Conservation (phyloP, 2,888 invertebrate species). For the Archips xylosteana region DNA sequence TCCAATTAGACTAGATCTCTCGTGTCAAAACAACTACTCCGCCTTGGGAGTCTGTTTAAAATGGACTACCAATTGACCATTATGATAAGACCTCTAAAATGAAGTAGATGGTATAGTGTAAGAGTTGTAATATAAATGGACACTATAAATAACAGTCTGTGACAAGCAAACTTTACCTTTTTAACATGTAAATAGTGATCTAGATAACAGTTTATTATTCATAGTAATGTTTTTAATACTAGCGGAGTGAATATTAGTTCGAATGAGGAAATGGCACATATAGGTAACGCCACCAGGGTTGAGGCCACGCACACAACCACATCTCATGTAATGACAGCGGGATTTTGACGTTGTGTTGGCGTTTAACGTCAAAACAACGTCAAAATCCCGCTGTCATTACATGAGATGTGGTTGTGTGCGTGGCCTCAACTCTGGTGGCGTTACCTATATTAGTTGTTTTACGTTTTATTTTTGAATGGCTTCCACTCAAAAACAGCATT, state of each 20-base stretch:
- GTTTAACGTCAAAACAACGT: too few relatives aligned
- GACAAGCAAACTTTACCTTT: conserved; percentile 24
- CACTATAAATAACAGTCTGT: not conserved
- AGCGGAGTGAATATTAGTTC: not conserved
- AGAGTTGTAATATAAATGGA: not conserved
- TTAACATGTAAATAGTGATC: conserved; percentile 14
- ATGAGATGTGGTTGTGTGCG: too few relatives aligned
- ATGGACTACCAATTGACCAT: not conserved
- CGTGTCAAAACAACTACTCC: not conserved
- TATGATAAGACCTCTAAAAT: not conserved
- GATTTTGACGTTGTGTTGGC: too few relatives aligned
- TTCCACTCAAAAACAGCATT: too few relatives aligned
- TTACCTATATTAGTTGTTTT: too few relatives aligned
- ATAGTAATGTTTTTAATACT: not conserved
- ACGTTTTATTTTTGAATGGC: too few relatives aligned
- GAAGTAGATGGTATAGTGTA: not conserved
- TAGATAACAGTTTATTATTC: conserved; percentile 2
- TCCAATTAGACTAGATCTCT: conserved; percentile 11
- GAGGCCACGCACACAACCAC: too few relatives aligned
- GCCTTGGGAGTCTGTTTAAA: not conserved
- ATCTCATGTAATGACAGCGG: too few relatives aligned
- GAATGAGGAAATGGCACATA: too few relatives aligned
- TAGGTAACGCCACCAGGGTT: too few relatives aligned
- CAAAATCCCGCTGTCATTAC: too few relatives aligned
- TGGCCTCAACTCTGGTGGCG: too few relatives aligned